Evolutionary conservation across 1,140 invertebrate species (phyloP).

Genomic region (Drosophila arawakana): DNA sequence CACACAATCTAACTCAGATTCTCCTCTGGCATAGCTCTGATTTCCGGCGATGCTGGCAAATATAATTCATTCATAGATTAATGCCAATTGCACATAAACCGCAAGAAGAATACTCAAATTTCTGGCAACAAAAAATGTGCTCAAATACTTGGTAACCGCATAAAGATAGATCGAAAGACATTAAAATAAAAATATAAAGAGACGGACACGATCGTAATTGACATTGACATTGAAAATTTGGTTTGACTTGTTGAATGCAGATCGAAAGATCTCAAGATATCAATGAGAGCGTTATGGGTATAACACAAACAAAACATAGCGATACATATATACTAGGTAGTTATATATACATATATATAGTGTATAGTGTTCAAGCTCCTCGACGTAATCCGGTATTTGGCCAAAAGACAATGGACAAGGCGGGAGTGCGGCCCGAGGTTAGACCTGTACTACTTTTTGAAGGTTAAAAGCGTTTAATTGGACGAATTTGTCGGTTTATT

Average conservation of each 20-base stretch:
- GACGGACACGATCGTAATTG: slow-evolving; percentile 50
- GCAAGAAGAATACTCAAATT: slow-evolving; percentile 53
- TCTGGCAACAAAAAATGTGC: slow-evolving; percentile 25
- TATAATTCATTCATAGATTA: slow-evolving; percentile 25
- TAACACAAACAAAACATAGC: background rate
- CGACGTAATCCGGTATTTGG: slow-evolving; percentile 52
- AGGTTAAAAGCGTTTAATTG: slow-evolving; percentile 58
- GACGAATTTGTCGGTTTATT: slow-evolving; percentile 37
- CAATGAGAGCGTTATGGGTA: slow-evolving; percentile 43
- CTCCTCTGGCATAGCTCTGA: slow-evolving; percentile 41
- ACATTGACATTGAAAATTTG: slow-evolving; percentile 81
- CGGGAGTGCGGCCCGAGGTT: slow-evolving; percentile 35
- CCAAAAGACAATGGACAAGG: slow-evolving; percentile 26
- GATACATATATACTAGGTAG: background rate
- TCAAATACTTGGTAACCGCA: slow-evolving; percentile 31
- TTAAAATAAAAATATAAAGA: slow-evolving; percentile 25
- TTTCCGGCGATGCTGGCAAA: slow-evolving; percentile 63
- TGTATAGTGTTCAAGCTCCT: slow-evolving; percentile 15
- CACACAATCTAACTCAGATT: slow-evolving; percentile 51
- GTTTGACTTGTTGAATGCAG: slow-evolving; percentile 39
- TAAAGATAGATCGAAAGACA: slow-evolving; percentile 6
- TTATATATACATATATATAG: background rate
- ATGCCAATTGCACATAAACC: slow-evolving; percentile 50
- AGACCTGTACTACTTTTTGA: slow-evolving; percentile 62
- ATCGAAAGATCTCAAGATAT: slow-evolving; percentile 46